Evolutionary conservation across 1,140 invertebrate genomes (phyloP).

Genomic region (Grapholita molesta): DNA sequence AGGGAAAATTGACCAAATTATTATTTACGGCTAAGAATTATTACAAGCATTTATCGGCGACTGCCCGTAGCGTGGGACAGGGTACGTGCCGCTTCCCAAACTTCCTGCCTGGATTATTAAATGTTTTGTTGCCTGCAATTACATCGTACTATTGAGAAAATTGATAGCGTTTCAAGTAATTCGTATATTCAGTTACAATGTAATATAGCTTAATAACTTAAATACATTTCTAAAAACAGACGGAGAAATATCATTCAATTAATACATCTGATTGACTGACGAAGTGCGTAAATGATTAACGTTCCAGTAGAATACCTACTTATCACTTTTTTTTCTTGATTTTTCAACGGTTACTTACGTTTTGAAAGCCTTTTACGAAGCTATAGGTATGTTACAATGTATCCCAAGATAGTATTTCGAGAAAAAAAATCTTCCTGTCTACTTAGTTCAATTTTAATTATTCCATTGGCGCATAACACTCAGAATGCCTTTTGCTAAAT

Average conservation of each 20-base stretch:
- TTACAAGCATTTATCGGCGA: conserved; percentile 63
- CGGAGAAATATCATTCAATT: not conserved
- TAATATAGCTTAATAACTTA: not conserved
- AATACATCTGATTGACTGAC: not conserved
- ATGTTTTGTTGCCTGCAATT: not conserved
- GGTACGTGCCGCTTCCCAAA: not conserved
- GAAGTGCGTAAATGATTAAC: not conserved
- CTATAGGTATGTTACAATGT: too few relatives aligned
- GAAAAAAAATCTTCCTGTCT: too few relatives aligned
- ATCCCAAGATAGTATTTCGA: too few relatives aligned
- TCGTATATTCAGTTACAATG: not conserved
- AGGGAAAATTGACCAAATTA: conserved; percentile 74
- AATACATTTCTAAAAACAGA: not conserved
- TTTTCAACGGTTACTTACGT: too few relatives aligned
- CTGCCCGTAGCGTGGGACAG: conserved; percentile 32
- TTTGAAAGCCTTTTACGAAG: too few relatives aligned
- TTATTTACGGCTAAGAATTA: conserved; percentile 75
- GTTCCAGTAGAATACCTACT: not conserved
- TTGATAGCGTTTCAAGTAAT: not conserved
- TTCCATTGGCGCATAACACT: too few relatives aligned
- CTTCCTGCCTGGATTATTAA: not conserved
- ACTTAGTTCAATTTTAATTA: too few relatives aligned
- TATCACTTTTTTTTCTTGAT: too few relatives aligned
- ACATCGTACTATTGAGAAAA: not conserved
- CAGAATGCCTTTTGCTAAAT: too few relatives aligned